Evolutionary conservation across 2,888 invertebrate species (phyloP).

Genomic region (Chalcosyrphus nemorum): DNA sequence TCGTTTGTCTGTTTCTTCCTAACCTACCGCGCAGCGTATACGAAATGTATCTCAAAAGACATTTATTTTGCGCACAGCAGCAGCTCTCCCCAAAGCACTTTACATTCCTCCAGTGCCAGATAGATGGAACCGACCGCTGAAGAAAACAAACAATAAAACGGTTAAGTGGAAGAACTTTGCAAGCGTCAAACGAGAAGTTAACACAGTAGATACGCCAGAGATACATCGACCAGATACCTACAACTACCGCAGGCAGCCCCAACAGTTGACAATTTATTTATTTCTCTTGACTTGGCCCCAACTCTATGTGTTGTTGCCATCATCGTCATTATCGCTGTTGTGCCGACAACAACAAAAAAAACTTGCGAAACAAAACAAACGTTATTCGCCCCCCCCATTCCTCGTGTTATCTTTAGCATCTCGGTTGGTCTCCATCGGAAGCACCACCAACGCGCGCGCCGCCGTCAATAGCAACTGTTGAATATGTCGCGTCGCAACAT

Average conservation of each 20-base stretch:
- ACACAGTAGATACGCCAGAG: conserved; percentile 21
- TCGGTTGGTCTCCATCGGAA: not conserved
- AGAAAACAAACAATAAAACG: conserved; percentile 56
- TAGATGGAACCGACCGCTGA: not conserved
- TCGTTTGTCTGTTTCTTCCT: conserved; percentile 30
- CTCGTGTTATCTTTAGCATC: not conserved
- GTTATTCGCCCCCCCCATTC: conserved; percentile 21
- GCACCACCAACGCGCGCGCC: conserved; percentile 10
- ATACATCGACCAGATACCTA: conserved; percentile 12
- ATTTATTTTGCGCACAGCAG: conserved; percentile 30
- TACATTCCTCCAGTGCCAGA: conserved; percentile 30
- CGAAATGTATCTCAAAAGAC: conserved; percentile 23
- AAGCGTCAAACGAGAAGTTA: conserved; percentile 53
- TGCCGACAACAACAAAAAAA: conserved; percentile 3
- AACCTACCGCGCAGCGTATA: not conserved
- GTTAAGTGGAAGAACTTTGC: conserved; percentile 50
- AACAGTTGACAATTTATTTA: conserved; percentile 30
- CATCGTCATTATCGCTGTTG: conserved; percentile 19
- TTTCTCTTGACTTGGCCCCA: conserved; percentile 22
- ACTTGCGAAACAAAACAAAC: conserved; percentile 29
- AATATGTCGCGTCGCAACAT: conserved; percentile 41
- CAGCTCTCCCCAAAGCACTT: conserved; percentile 40
- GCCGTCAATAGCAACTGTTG: conserved; percentile 48
- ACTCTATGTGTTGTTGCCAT: too few relatives aligned
- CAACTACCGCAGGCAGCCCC: not conserved